Base-by-base conservation (phyloP, 2,113 vertebrate genomes). In the Raja brachyura region DNA sequence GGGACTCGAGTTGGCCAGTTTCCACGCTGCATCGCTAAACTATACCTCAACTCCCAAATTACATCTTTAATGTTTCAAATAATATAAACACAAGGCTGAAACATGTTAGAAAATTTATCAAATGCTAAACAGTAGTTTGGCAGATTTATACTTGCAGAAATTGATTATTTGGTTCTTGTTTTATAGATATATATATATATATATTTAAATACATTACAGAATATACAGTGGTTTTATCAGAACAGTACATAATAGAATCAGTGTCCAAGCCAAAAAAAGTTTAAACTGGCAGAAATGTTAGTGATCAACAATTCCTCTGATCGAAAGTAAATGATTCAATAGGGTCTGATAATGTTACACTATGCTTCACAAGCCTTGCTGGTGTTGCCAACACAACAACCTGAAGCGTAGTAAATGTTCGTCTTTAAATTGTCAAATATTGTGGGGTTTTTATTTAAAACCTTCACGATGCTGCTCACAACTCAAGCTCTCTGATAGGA, bases 111-210 rank as follows among this genome's bases (percentile, higher is more conserved):
- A 88, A 88, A 88, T 88, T 88, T 88, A 88, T 88, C 83, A 14
- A 88, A 88, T 88, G 59, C 83, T 88, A 88, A 88, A 88, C 83
- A 88, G 83, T 63, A 63, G 83, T 88, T 88, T 88, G 83, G 83
- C 83, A 63, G 83, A 88, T 88, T 88, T 88, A 88, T 88, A 88
- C n/a, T 88, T 88, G 83, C 83, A 88, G 83, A 88, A 88, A 88
- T 10, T 88, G n/a, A 88, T 88, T 61, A 88, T 88, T 88, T 88
- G 83, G 61, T 88, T 88, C 28, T 88, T n/a, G 61, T 63, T 88
- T 66, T 63, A 86, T 85, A 59, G 7, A 66, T 85, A 85, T 81
- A 56, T 86, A 85, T 81, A 56, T 86, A 85, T 85, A 79, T 79
- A 83, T 83, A 88, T 88, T 31, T 66, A 88, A 63, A 88, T 66